phyloP scores from a whole-genome alignment of 2,888 invertebrate species.

The Artemia sp. region DNA sequence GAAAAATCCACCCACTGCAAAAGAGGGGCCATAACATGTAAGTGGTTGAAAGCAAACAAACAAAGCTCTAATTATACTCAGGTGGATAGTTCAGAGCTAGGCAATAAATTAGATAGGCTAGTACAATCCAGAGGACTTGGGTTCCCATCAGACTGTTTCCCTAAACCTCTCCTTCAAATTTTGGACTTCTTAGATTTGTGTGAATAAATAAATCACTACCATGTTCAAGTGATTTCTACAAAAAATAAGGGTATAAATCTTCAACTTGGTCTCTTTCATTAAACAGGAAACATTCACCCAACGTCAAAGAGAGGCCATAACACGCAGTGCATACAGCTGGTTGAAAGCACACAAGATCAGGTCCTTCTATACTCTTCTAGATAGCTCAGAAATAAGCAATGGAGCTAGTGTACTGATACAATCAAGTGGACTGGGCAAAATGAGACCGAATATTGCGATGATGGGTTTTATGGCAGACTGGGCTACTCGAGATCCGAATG shows the following conservation, averaged over 20 bases:
- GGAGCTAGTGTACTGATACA: constrained; percentile 71
- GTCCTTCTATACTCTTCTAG: constrained; percentile 71
- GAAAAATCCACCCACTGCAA: too few species aligned
- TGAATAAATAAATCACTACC: too few species aligned
- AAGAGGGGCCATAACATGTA: too few species aligned
- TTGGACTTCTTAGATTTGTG: too few species aligned
- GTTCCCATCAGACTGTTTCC: too few species aligned
- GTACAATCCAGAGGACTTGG: too few species aligned
- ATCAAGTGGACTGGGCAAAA: constrained; percentile 78
- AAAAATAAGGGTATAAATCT: too few species aligned
- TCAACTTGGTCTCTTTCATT: too few species aligned
- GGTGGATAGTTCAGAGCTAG: constrained; percentile 29
- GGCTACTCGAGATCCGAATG: constrained; percentile 55
- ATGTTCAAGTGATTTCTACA: too few species aligned
- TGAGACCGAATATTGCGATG: constrained; percentile 79
- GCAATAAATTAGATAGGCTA: constrained; percentile 18
- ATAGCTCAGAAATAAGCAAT: constrained; percentile 29
- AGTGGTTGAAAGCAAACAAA: constrained; percentile 35
- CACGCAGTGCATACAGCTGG: constrained; percentile 60
- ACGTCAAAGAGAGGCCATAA: constrained; percentile 48
- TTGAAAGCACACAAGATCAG: constrained; percentile 66
- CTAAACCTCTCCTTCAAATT: too few species aligned
- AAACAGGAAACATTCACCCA: constrained; percentile 42
- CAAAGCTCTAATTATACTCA: constrained; percentile 39
- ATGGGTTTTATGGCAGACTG: constrained; percentile 91